Evolutionary conservation across 2,113 vertebrate genomes (phyloP).

Genomic region (Mesocricetus auratus): DNA sequence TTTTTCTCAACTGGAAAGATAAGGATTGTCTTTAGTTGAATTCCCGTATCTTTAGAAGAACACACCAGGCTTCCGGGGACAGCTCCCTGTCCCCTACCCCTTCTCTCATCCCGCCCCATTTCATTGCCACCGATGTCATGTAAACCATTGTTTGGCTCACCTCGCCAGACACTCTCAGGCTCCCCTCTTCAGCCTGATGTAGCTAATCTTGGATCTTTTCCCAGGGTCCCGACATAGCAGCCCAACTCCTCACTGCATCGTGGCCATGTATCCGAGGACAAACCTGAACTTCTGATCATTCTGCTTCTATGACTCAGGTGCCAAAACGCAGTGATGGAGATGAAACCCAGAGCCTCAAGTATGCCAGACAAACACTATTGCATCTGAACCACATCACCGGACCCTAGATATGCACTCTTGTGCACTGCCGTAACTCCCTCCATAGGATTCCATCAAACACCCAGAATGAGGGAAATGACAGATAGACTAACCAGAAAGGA

Average conservation of each 20-base stretch:
- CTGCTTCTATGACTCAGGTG: background rate
- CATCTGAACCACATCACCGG: background rate
- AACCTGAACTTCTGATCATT: background rate
- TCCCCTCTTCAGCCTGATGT: background rate
- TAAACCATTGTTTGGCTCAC: background rate
- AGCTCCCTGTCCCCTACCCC: background rate
- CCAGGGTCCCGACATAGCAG: background rate
- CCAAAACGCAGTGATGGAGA: background rate
- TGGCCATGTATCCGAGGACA: background rate
- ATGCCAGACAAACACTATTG: background rate
- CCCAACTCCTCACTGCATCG: background rate
- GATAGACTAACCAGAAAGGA: slow-evolving; percentile 36
- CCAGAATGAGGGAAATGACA: slow-evolving; percentile 48
- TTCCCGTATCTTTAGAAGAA: background rate
- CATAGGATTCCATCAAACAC: slow-evolving; percentile 25
- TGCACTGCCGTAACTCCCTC: background rate
- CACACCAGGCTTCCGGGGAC: background rate
- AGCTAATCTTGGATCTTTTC: background rate
- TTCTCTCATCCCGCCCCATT: background rate
- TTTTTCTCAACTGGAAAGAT: slow-evolving; percentile 38
- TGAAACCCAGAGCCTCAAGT: background rate
- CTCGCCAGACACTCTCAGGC: background rate
- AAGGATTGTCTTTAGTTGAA: slow-evolving; percentile 7
- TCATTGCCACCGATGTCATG: background rate
- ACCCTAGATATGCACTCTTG: accelerated